Percentiles rank a stretch among this genome's conserved stretches.
Conservation (phyloP, 2,888 invertebrate genomes). For the Phyto melanocephala region DNA sequence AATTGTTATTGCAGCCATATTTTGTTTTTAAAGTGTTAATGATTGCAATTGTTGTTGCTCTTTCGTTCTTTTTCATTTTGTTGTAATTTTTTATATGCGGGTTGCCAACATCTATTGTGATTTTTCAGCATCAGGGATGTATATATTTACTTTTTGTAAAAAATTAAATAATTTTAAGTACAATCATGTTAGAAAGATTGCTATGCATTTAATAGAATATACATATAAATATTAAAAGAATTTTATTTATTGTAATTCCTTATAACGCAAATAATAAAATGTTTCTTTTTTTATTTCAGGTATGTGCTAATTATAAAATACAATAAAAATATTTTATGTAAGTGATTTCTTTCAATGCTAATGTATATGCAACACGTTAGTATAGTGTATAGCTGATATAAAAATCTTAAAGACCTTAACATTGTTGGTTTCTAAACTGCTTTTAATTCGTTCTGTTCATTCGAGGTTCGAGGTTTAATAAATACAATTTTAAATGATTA, state of each 20-base stretch:
- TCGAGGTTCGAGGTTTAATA: too few species aligned
- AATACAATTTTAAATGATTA: too few species aligned
- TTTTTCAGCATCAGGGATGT: conserved; percentile 23
- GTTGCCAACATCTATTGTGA: conserved; percentile 65
- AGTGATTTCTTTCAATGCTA: neutral
- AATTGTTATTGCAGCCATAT: conserved; percentile 25
- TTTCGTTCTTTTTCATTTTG: neutral
- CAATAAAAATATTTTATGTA: neutral
- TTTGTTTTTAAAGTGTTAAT: conserved; percentile 42
- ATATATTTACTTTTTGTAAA: neutral
- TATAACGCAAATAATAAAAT: too few species aligned
- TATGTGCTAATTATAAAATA: neutral
- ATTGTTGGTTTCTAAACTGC: too few species aligned
- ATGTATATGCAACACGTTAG: too few species aligned
- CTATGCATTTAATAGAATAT: too few species aligned
- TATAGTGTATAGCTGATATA: too few species aligned
- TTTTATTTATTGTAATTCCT: too few species aligned
- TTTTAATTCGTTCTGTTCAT: too few species aligned
- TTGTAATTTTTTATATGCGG: conserved; percentile 37
- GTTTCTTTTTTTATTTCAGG: conserved; percentile 11
- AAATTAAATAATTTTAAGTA: neutral
- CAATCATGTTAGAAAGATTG: neutral
- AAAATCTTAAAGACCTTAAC: too few species aligned
- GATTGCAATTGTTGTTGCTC: conserved; percentile 12
- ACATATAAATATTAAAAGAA: too few species aligned